Base-by-base conservation (phyloP, 1,140 invertebrate genomes). In the Anastrepha obliqua region DNA sequence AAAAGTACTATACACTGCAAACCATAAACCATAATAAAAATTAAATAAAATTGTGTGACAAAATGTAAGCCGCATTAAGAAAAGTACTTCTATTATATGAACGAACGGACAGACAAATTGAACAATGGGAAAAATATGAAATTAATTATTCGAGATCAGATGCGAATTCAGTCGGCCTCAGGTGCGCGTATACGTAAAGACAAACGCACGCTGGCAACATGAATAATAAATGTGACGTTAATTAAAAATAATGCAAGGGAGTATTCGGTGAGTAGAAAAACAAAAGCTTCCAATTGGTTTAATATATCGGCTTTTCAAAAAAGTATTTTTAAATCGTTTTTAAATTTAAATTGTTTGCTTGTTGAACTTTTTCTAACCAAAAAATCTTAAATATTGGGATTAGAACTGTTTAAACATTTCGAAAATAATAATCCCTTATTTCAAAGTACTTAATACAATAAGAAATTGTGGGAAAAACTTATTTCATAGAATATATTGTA, bases 151-250 rank as follows among this genome's bases (percentile, higher is more conserved):
- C 74, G 74, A 55, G 74, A 55, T 81, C 74, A 81, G 74, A 17
- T 9, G 20, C 47, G 17, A 20, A 47, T 51, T 44, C 17, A 47
- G 74, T 42, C 47, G 74, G 47, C 74, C 74, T 81, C 74, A 81
- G 74, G 74, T 81, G 74, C 55, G 74, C 55, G 55, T 55, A 42
- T 13, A 74, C 67, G 44, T 11, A 55, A 8, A 20, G 2, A 47
- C 39, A 81, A 81, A 81, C 55, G 44, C n/a, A 51, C 47, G 74
- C 44, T 81, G 74, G 55, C 74, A 81, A 81, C 74, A 81, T 81
- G 74, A 81, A 81, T 81, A 81, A 81, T 47, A 81, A 81, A 81
- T 81, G 47, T n/a, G 47, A 81, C 47, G 74, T 81, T 51, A 81
- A 81, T 81, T 81, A 55, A 81, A 81, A 81, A 81, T 55, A 58